Conservation (phyloP, 2,113 vertebrate genomes). For the Aramus guarauna region DNA sequence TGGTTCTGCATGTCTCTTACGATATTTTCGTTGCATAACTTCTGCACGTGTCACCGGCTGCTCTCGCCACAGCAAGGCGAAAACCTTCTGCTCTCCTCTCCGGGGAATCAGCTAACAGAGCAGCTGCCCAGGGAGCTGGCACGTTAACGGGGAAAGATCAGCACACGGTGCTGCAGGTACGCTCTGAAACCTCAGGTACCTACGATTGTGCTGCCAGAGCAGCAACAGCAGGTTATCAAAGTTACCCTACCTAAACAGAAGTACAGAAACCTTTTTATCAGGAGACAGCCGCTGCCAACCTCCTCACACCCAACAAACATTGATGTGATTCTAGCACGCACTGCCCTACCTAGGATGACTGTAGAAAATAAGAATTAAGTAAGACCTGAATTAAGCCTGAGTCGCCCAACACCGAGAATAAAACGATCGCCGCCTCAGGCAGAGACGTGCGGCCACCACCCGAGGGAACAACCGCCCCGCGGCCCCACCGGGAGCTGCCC, state of each 20-base stretch:
- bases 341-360: rapidly evolving
- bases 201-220: not conserved
- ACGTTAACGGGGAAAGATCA: too few relatives aligned
- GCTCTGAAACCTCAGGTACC: not conserved
- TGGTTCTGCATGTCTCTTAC: not conserved
- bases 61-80: rapidly evolving
- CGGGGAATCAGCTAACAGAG: not conserved
- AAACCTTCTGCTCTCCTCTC: not conserved
- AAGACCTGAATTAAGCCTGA: not conserved
- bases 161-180: rapidly evolving
- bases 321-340: too few relatives aligned
- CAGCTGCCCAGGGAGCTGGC: rapidly evolving
- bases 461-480: too few relatives aligned
- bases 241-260: not conserved
- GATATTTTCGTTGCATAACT: not conserved
- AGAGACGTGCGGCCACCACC: not conserved
- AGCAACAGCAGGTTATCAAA: not conserved
- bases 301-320: not conserved
- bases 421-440: not conserved
- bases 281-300: not conserved
- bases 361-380: rapidly evolving
- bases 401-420: rapidly evolving
- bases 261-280: not conserved
- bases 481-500: not conserved
- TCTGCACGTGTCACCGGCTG: not conserved